A percentile compares a stretch with the other conserved stretches of the same genome.
These are phyloP conservation scores for Huso huso DNA, from an alignment of 2,797 vertebrate genomes.

Conservation along the genomic window DNA sequence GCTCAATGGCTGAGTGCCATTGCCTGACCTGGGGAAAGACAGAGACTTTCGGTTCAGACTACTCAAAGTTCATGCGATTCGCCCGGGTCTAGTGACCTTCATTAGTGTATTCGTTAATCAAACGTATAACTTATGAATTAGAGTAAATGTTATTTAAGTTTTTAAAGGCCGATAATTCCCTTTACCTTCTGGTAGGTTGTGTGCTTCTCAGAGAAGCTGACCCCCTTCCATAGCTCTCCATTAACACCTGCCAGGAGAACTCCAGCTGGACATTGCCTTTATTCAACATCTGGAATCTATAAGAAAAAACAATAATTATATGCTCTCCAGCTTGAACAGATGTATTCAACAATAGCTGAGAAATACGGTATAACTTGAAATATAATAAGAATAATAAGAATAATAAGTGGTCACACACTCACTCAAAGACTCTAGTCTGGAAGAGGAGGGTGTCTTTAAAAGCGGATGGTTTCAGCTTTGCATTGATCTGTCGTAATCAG, in stretches of 20 bases:
- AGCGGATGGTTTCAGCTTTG: slow-evolving; percentile 38
- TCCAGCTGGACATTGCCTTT: slow-evolving; percentile 62
- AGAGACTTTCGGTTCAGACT: slow-evolving; percentile 4
- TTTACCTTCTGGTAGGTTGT: not conserved
- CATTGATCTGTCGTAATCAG: slow-evolving; percentile 61
- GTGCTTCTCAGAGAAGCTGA: slow-evolving; percentile 16
- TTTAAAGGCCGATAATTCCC: not conserved
- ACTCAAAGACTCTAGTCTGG: slow-evolving; percentile 68
- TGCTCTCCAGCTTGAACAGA: too few relatives aligned
- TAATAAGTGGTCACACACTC: slow-evolving; percentile 39
- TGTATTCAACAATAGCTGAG: too few relatives aligned
- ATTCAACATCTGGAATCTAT: slow-evolving; percentile 68
- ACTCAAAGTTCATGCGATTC: too few relatives aligned
- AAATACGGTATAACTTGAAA: too few relatives aligned
- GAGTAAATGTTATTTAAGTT: not conserved
- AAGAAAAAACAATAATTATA: not conserved
- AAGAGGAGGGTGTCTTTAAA: slow-evolving; percentile 76
- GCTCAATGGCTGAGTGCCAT: slow-evolving; percentile 8
- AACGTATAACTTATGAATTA: too few relatives aligned
- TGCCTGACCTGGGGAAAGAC: slow-evolving; percentile 21
- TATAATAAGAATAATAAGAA: too few relatives aligned
- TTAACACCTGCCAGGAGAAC: slow-evolving; percentile 59
- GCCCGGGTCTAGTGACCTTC: too few relatives aligned
- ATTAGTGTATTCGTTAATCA: too few relatives aligned
- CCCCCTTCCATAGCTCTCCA: slow-evolving; percentile 33